Evolutionary conservation across 2,797 vertebrate species (phyloP).

Genomic region (Masticophis lateralis): DNA sequence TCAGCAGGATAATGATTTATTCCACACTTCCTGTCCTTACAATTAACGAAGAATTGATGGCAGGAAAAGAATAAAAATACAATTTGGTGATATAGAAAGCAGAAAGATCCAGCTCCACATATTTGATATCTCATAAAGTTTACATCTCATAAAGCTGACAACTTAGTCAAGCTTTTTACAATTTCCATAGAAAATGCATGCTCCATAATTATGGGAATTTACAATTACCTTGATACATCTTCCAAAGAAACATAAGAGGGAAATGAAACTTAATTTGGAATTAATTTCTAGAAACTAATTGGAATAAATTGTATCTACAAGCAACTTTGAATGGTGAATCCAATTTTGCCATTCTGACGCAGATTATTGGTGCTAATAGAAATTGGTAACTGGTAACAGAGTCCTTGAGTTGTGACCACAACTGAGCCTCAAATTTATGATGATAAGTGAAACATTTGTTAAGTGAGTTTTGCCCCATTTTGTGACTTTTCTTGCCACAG

Average conservation of each 20-base stretch:
- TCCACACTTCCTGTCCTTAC: background rate
- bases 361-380: conserved; percentile 5
- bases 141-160: background rate
- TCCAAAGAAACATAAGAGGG: background rate
- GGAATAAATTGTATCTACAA: background rate
- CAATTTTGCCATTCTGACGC: background rate
- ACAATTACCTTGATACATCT: conserved; percentile 14
- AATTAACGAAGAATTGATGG: background rate
- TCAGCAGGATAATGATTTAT: background rate
- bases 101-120: background rate
- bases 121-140: background rate
- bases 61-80: background rate
- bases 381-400: background rate
- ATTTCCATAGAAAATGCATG: background rate
- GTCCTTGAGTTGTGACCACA: no score
- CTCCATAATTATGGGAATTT: background rate
- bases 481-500: no score
- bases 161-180: background rate
- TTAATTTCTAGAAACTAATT: conserved; percentile 20
- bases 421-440: no score
- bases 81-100: background rate
- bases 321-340: conserved; percentile 7
- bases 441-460: no score
- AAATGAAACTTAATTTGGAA: conserved; percentile 17
- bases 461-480: no score